Conservation (phyloP, 2,888 invertebrate species). For the Carpatolechia fugitivella region DNA sequence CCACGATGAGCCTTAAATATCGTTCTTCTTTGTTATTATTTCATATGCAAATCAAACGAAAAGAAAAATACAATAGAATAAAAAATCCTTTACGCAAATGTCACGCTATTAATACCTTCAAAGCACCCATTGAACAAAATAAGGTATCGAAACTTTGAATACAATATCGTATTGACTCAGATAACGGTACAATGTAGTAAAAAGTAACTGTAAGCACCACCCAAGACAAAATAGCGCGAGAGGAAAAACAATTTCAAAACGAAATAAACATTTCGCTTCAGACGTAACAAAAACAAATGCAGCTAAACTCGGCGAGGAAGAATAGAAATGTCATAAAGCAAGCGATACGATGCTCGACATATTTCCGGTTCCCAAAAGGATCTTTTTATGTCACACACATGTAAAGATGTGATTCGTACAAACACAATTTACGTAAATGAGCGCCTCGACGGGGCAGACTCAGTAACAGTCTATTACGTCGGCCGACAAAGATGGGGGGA, state of each 20-base stretch:
- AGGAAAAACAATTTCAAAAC: constrained; percentile 7
- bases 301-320: constrained; percentile 1
- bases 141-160: constrained; percentile 1
- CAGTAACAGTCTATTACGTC: constrained; percentile 47
- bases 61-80: neutral
- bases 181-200: neutral
- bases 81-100: neutral
- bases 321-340: constrained; percentile 14
- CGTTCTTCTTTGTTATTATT: too few species aligned
- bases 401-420: constrained; percentile 19
- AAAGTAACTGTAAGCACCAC: neutral
- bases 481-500: constrained; percentile 41
- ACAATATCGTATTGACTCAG: neutral
- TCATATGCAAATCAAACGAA: too few species aligned
- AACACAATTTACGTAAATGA: constrained; percentile 26
- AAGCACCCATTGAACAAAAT: neutral
- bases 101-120: neutral
- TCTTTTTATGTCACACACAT: constrained; percentile 15
- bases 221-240: constrained; percentile 1
- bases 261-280: constrained; percentile 13
- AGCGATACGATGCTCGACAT: constrained; percentile 19
- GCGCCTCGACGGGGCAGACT: constrained; percentile 8
- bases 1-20: too few species aligned
- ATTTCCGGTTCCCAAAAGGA: constrained; percentile 14
- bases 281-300: constrained; percentile 9